phyloP scores from a whole-genome alignment of 2,797 vertebrate genomes.

The Siniperca obscura region DNA sequence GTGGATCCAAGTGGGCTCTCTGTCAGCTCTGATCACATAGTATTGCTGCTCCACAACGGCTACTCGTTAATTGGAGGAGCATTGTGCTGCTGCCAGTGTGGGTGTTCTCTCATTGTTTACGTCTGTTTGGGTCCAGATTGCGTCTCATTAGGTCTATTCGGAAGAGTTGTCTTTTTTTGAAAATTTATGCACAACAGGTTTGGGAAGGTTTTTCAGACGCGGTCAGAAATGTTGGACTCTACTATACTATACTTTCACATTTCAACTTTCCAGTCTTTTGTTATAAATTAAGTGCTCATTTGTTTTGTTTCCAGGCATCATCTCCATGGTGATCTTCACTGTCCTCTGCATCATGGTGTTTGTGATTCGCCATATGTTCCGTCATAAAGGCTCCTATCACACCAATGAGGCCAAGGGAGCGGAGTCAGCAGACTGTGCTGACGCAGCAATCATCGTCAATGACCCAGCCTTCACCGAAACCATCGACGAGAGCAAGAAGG shows the following conservation, averaged over 20 bases:
- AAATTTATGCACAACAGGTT: no score
- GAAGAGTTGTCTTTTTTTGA: neutral
- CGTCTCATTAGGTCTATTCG: neutral
- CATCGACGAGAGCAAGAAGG: conserved; percentile 98
- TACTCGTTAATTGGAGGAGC: no score
- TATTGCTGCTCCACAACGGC: no score
- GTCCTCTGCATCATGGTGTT: conserved; percentile 95
- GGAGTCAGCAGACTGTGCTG: conserved; percentile 94
- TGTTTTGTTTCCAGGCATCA: conserved; percentile 85
- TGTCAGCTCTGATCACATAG: no score
- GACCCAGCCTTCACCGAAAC: conserved; percentile 98
- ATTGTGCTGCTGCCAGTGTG: neutral
- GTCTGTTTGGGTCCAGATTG: neutral
- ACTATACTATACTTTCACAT: no score
- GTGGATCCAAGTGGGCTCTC: no score
- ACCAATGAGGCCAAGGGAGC: conserved; percentile 98
- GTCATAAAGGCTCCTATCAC: conserved; percentile 98
- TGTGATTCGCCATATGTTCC: conserved; percentile 96
- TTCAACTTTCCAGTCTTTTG: neutral
- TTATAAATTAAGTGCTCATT: neutral
- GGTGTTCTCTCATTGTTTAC: no score
- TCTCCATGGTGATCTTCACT: conserved; percentile 94
- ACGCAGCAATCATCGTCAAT: conserved; percentile 96
- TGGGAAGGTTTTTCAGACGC: no score
- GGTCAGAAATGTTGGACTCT: neutral